A percentile compares a stretch with the other conserved stretches of the same genome.
phyloP scores from a whole-genome alignment of 2,888 invertebrate genomes.

The Scaptomyza cyrtandrae region DNA sequence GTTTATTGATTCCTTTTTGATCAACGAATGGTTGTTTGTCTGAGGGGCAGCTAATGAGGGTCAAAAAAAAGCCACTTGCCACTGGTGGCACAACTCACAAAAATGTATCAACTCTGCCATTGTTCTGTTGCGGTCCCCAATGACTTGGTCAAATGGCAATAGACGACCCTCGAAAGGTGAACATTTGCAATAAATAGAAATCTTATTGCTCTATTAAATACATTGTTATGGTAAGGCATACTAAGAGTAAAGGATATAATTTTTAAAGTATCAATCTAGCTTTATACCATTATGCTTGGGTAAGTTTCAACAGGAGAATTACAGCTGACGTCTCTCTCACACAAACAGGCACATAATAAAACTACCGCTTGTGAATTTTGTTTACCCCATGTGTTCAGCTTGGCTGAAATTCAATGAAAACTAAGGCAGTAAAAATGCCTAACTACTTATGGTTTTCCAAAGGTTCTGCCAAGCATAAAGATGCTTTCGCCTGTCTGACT shows the following conservation, averaged over 20 bases:
- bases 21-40: slow-evolving; percentile 3
- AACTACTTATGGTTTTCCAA: slow-evolving; percentile 29
- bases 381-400: slow-evolving; percentile 38
- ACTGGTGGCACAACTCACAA: slow-evolving; percentile 9
- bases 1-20: neutral
- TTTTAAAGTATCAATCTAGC: slow-evolving; percentile 22
- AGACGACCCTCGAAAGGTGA: slow-evolving; percentile 24
- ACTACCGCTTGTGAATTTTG: slow-evolving; percentile 9
- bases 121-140: slow-evolving; percentile 37
- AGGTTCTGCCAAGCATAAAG: slow-evolving; percentile 36
- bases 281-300: slow-evolving; percentile 34
- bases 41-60: slow-evolving; percentile 41
- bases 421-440: slow-evolving; percentile 33
- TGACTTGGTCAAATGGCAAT: slow-evolving; percentile 17
- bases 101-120: slow-evolving; percentile 38
- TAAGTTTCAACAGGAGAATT: slow-evolving; percentile 9
- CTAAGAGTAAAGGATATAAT: no score
- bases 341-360: slow-evolving; percentile 16
- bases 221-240: slow-evolving; percentile 21
- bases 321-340: slow-evolving; percentile 36
- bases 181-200: slow-evolving; percentile 44
- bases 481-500: neutral
- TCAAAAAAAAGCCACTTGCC: slow-evolving; percentile 11
- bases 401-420: slow-evolving; percentile 46
- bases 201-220: slow-evolving; percentile 23